Percentiles rank a stretch among this genome's conserved stretches.
phyloP scores from a whole-genome alignment of 1,140 invertebrate genomes.

The Caerostris darwini region DNA sequence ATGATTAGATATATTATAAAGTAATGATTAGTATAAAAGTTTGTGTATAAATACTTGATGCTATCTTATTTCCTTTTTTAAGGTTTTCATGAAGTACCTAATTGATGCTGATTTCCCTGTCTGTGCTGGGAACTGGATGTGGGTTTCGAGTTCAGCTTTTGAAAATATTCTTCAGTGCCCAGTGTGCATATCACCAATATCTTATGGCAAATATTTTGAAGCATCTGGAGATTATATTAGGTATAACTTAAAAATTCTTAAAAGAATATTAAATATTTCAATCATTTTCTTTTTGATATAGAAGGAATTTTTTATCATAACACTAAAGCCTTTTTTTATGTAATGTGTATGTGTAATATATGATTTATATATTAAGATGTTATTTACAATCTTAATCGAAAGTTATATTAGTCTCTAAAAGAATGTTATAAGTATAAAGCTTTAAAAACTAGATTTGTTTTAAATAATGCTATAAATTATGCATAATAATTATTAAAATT shows the following conservation, averaged over 20 bases:
- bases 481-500: no score
- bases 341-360: background rate
- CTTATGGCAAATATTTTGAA: conserved; percentile 92
- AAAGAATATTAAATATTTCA: no score
- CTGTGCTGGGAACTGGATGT: conserved; percentile 96
- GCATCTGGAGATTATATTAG: conserved; percentile 94
- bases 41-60: no score
- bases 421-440: background rate
- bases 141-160: conserved; percentile 94
- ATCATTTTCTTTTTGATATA: no score
- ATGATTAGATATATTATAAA: no score
- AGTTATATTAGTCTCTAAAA: background rate
- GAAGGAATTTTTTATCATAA: background rate
- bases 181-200: conserved; percentile 89
- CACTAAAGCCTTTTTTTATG: background rate
- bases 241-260: background rate
- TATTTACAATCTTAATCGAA: background rate
- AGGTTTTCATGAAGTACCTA: conserved; percentile 94
- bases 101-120: conserved; percentile 95
- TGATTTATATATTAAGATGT: background rate
- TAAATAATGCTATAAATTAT: no score
- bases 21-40: no score
- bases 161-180: conserved; percentile 94
- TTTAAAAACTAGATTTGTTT: background rate
- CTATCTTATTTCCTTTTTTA: conserved; percentile 27